These are phyloP conservation scores for Phyllotreta striolata DNA, from an alignment of 2,888 invertebrate genomes.

Conservation along the genomic window DNA sequence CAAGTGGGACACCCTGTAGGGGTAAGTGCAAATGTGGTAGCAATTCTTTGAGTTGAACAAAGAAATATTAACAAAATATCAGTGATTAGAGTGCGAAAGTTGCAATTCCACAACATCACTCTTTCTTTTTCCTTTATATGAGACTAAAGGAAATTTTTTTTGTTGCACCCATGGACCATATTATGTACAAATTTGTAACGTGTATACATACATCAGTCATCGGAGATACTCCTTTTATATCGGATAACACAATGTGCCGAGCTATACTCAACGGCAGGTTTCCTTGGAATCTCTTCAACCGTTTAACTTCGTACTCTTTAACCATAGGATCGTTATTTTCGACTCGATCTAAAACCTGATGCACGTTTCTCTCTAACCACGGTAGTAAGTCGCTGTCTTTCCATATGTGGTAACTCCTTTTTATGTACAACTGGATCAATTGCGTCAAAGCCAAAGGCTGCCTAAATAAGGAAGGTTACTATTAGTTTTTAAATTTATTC, in stretches of 20 bases:
- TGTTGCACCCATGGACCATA: too few species aligned
- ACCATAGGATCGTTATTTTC: slow-evolving; percentile 69
- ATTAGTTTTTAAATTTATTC: background rate
- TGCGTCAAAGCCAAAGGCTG: slow-evolving; percentile 73
- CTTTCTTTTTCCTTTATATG: too few species aligned
- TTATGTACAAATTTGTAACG: too few species aligned
- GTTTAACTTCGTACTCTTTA: slow-evolving; percentile 69
- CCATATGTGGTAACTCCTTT: slow-evolving; percentile 80
- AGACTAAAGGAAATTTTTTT: too few species aligned
- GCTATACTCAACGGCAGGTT: slow-evolving; percentile 70
- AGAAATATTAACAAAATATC: too few species aligned
- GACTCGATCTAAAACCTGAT: slow-evolving; percentile 69
- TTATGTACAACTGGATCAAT: slow-evolving; percentile 76
- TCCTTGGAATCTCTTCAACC: slow-evolving; percentile 69
- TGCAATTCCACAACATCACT: too few species aligned
- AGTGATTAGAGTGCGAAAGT: too few species aligned
- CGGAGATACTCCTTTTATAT: slow-evolving; percentile 72
- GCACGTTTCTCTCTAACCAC: slow-evolving; percentile 81
- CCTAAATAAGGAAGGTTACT: slow-evolving; percentile 57
- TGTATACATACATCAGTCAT: slow-evolving; percentile 59
- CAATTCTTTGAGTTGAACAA: too few species aligned
- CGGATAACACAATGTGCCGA: slow-evolving; percentile 76
- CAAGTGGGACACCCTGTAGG: too few species aligned
- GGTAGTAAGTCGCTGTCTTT: slow-evolving; percentile 75
- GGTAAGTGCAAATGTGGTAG: too few species aligned